Conservation (phyloP, 2,888 invertebrate species). For the Lithophane ornitopus region DNA sequence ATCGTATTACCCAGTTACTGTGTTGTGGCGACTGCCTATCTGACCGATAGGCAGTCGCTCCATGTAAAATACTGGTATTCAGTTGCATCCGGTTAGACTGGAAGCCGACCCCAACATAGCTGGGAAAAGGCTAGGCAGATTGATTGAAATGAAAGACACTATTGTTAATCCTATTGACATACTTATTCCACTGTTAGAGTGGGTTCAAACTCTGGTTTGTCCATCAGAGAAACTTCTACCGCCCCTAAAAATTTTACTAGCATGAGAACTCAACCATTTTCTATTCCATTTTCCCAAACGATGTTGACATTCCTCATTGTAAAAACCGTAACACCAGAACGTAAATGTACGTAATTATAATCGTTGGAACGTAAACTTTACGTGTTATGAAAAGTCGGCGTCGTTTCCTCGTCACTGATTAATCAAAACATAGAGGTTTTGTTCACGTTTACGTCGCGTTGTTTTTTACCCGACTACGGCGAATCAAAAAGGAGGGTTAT, state of each 20-base stretch:
- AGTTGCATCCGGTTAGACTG: no score
- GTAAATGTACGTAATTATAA: constrained; percentile 53
- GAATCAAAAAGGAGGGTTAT: no score
- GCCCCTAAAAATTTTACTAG: not conserved
- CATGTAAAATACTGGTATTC: no score
- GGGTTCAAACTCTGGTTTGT: not conserved
- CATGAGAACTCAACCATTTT: constrained; percentile 29
- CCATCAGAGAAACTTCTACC: not conserved
- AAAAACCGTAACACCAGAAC: constrained; percentile 45
- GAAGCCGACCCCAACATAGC: no score
- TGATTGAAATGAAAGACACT: not conserved
- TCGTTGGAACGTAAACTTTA: constrained; percentile 52
- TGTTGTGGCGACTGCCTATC: no score
- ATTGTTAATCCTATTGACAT: not conserved
- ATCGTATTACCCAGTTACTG: no score
- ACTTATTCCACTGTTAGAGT: not conserved
- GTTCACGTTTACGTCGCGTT: not conserved
- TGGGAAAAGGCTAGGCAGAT: no score
- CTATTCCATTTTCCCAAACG: constrained; percentile 21
- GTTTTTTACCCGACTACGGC: no score
- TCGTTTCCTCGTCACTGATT: constrained; percentile 50
- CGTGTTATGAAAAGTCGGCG: constrained; percentile 55
- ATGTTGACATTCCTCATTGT: constrained; percentile 47
- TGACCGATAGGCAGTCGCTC: no score
- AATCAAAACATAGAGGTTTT: constrained; percentile 38